phyloP scores from a whole-genome alignment of 2,113 vertebrate species.

The Plotosus lineatus region DNA sequence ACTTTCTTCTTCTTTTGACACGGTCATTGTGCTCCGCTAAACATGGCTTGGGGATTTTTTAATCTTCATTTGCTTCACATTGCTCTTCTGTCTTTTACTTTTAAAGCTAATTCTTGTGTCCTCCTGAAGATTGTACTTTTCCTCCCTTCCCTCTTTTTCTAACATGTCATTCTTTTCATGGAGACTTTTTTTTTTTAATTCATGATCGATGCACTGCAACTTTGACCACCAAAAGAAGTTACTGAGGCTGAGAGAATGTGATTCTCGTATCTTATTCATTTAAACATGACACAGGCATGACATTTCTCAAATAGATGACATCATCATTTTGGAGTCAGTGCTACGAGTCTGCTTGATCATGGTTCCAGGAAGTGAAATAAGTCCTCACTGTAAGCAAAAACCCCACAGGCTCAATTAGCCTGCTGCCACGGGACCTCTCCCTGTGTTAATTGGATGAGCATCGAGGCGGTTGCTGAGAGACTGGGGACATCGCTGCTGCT shows the following conservation, averaged over 20 bases:
- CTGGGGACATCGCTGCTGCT: constrained; percentile 3
- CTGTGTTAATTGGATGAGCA: constrained; percentile 68
- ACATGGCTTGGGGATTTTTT: not conserved
- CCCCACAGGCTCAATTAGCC: constrained; percentile 72
- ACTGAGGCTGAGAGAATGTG: not conserved
- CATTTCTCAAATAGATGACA: not conserved
- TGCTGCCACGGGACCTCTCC: constrained; percentile 58
- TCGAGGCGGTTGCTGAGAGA: constrained; percentile 54
- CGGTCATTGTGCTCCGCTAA: not conserved
- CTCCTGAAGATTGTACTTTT: not conserved
- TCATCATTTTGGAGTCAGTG: not conserved
- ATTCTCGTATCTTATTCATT: not conserved
- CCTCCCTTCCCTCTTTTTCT: not conserved
- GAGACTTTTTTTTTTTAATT: not conserved
- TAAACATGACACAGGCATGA: not conserved
- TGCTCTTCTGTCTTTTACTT: not conserved
- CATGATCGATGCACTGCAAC: not conserved
- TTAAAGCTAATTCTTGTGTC: not conserved
- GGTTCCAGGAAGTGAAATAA: constrained; percentile 38
- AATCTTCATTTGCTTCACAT: not conserved
- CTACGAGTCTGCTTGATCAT: not conserved
- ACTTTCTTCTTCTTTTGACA: not conserved
- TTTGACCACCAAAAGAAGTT: not conserved
- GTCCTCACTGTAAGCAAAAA: constrained; percentile 64
- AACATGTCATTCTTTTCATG: too few relatives aligned